Evolutionary conservation across 2,113 vertebrate genomes (phyloP).

Genomic region (Eonycteris spelaea): DNA sequence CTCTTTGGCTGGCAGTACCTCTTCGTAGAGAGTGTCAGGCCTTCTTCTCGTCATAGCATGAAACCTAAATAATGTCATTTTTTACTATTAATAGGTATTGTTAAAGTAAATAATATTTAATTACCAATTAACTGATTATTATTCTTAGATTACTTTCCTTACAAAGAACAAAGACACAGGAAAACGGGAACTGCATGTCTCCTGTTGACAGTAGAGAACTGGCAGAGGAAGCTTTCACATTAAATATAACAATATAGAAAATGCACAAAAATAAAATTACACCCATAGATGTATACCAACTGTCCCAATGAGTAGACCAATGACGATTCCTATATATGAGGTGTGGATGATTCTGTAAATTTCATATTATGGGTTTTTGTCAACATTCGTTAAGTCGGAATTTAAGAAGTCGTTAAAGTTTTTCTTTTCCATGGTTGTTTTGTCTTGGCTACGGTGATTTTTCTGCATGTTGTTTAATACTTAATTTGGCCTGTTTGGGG

Average conservation of each 20-base stretch:
- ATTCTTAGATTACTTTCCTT: background rate
- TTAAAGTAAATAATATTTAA: background rate
- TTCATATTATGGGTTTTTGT: background rate
- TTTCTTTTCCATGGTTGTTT: background rate
- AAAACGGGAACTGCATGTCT: background rate
- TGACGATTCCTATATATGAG: background rate
- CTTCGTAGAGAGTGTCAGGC: background rate
- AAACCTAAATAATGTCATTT: background rate
- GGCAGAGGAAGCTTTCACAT: background rate
- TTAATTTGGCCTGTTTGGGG: background rate
- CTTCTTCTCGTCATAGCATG: background rate
- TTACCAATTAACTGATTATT: background rate
- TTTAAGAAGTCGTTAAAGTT: background rate
- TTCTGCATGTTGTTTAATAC: background rate
- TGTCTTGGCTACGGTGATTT: background rate
- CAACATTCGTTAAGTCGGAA: background rate
- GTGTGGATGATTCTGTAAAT: background rate
- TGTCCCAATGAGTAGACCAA: background rate
- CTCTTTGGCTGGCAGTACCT: too few relatives aligned
- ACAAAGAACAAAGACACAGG: background rate
- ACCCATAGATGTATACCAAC: background rate
- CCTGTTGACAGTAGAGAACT: too few relatives aligned
- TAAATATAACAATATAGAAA: background rate
- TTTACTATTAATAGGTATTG: background rate
- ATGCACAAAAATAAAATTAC: background rate